Evolutionary conservation across 2,888 invertebrate genomes (phyloP).

Genomic region (Zelleria hepariella): DNA sequence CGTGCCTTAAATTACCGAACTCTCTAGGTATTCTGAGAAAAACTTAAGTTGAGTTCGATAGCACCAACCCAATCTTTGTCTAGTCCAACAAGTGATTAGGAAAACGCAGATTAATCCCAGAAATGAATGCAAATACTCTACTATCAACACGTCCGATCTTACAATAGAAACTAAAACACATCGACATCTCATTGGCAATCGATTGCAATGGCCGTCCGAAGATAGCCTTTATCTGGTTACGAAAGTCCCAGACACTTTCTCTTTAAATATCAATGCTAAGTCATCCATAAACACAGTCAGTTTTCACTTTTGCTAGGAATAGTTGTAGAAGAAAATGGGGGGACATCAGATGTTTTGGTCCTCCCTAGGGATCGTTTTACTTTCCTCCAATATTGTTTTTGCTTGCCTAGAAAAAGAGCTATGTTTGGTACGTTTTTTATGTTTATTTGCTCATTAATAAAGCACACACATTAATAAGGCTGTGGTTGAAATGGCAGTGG

Average conservation of each 20-base stretch:
- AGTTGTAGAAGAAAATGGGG: conserved; percentile 33
- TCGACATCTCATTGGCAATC: neutral
- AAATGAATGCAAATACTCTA: neutral
- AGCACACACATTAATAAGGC: too few relatives aligned
- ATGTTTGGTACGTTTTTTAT: conserved; percentile 41
- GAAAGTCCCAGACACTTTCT: conserved; percentile 10
- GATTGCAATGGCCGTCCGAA: neutral
- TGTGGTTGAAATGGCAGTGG: too few relatives aligned
- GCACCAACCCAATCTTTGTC: neutral
- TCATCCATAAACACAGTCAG: conserved; percentile 16
- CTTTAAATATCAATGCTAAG: conserved; percentile 14
- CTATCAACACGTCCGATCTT: conserved; percentile 24
- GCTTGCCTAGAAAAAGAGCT: conserved; percentile 51
- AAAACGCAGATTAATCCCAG: neutral
- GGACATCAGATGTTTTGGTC: conserved; percentile 48
- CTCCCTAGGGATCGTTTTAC: conserved; percentile 39
- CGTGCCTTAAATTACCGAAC: too few relatives aligned
- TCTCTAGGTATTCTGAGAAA: too few relatives aligned
- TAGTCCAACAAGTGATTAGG: neutral
- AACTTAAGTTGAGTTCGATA: neutral
- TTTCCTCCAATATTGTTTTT: conserved; percentile 30
- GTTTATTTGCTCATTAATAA: too few relatives aligned
- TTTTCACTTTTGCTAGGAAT: conserved; percentile 15
- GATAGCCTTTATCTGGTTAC: conserved; percentile 9
- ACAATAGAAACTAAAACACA: conserved; percentile 6